These are phyloP conservation scores for Zhuqinia jingwanae DNA, from an alignment of 2,888 invertebrate genomes.

Conservation along the genomic window DNA sequence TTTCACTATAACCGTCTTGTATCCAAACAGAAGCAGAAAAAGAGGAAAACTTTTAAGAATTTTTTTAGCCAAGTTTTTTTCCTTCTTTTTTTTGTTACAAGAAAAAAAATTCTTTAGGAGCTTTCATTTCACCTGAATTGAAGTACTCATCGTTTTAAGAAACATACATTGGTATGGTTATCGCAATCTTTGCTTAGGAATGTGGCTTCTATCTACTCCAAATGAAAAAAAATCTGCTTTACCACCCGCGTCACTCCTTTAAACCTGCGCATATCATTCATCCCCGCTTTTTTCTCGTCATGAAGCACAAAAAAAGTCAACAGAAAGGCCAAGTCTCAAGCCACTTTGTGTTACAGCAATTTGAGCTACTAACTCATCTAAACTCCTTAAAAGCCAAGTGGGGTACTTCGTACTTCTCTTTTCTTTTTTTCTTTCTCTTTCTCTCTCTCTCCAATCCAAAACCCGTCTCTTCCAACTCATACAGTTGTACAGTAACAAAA, in stretches of 20 bases:
- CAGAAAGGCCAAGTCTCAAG: constrained; percentile 5
- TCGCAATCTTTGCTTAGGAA: neutral
- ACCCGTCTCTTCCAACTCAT: neutral
- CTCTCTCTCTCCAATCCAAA: constrained; percentile 2
- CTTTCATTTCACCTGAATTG: constrained; percentile 44
- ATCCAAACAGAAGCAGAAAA: constrained; percentile 59
- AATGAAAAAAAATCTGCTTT: neutral
- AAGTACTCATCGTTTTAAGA: neutral
- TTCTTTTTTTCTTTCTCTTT: no score
- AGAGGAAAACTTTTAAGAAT: constrained; percentile 33
- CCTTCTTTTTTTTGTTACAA: neutral
- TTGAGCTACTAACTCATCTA: neutral
- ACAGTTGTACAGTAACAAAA: neutral
- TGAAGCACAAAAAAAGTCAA: neutral
- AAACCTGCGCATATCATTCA: constrained; percentile 9
- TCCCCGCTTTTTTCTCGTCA: constrained; percentile 18
- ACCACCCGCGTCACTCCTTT: neutral
- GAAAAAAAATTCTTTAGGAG: neutral
- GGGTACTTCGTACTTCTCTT: no score
- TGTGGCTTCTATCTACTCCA: neutral
- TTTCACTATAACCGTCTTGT: constrained; percentile 56
- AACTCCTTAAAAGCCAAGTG: neutral
- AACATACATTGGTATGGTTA: constrained; percentile 3
- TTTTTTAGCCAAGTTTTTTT: constrained; percentile 48
- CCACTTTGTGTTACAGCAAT: constrained; percentile 2